phyloP scores from a whole-genome alignment of 1,140 invertebrate species.

The Bombus soroeensis region DNA sequence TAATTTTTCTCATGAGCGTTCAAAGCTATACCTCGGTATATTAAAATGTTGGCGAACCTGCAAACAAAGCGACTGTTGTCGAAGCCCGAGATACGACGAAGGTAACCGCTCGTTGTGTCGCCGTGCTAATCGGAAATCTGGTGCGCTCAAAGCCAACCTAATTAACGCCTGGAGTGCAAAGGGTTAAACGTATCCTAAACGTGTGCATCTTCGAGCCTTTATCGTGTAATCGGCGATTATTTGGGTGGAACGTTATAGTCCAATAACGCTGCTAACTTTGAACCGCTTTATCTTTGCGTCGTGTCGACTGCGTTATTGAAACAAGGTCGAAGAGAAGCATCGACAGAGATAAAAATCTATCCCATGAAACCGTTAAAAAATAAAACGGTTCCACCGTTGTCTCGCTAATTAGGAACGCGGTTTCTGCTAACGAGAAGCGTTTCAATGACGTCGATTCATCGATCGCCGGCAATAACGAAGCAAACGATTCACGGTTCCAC shows the following conservation, averaged over 20 bases:
- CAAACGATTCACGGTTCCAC: neutral
- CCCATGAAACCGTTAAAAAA: neutral
- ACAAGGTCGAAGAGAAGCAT: neutral
- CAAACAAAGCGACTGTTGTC: constrained; percentile 19
- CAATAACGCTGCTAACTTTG: constrained; percentile 1
- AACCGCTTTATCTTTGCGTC: neutral
- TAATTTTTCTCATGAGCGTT: neutral
- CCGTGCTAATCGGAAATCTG: neutral
- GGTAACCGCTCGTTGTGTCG: neutral
- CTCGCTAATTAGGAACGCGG: neutral
- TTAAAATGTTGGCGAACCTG: neutral
- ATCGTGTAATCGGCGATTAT: constrained; percentile 28
- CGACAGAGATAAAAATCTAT: neutral
- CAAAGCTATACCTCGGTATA: neutral
- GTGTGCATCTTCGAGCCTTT: constrained; percentile 21
- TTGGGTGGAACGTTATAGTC: constrained; percentile 9
- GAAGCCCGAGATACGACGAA: too few relatives aligned
- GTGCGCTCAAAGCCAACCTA: constrained; percentile 43
- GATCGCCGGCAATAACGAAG: neutral
- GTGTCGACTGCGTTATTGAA: neutral
- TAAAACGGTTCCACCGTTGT: neutral
- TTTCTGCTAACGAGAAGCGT: constrained; percentile 10
- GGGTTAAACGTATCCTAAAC: constrained; percentile 47
- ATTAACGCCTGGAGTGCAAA: constrained; percentile 45
- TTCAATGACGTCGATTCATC: neutral